A percentile compares a stretch with the other conserved stretches of the same genome.
These are phyloP conservation scores for Echiichthys vipera DNA, from an alignment of 2,797 vertebrate species.

Conservation along the genomic window DNA sequence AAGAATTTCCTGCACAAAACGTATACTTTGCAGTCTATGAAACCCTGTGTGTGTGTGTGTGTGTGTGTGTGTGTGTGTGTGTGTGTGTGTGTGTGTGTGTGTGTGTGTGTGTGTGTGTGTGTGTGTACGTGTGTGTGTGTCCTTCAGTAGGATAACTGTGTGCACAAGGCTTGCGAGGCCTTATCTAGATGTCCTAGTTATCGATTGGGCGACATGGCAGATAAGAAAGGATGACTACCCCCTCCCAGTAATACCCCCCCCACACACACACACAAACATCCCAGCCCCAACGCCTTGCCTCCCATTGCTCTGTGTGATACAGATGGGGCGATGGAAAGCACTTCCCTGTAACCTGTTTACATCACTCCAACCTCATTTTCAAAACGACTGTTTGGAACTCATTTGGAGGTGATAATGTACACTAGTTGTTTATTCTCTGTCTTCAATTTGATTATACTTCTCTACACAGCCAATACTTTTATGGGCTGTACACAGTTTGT, in stretches of 20 bases:
- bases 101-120: conserved; percentile 10
- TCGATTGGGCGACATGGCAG: conserved; percentile 79
- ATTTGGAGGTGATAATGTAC: not conserved
- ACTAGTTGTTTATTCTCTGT: not conserved
- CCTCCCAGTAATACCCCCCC: conserved; percentile 49
- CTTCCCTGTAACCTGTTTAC: conserved; percentile 42
- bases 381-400: conserved; percentile 13
- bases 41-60: not conserved
- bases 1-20: not conserved
- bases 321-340: conserved; percentile 54
- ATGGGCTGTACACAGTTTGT: not conserved
- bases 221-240: conserved; percentile 81
- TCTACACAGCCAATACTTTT: not conserved
- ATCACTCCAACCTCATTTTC: conserved; percentile 31
- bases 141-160: conserved; percentile 63
- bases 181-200: conserved; percentile 86
- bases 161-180: conserved; percentile 68
- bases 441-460: not conserved
- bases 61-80: not conserved
- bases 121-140: conserved; percentile 21
- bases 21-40: conserved; percentile 9
- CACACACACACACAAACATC: too few relatives aligned
- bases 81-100: conserved; percentile 32
- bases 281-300: conserved; percentile 29
- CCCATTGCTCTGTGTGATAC: conserved; percentile 46